Evolutionary conservation across 2,888 invertebrate genomes (phyloP), one percentile per base, ranked within the genome.

Genomic region (Thumatha senex): DNA sequence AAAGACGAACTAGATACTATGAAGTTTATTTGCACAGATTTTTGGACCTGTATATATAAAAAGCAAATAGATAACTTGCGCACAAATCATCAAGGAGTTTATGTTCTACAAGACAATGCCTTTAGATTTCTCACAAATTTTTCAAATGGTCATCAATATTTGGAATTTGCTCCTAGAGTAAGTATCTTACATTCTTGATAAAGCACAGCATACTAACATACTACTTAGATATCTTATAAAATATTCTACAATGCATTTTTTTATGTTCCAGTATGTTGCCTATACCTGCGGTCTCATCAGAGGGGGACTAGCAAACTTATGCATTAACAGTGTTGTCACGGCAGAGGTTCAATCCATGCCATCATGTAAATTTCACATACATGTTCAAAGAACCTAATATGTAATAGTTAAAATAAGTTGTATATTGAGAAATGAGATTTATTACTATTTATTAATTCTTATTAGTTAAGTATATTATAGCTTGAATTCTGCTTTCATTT

Each of bases 1-100:
- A 98, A 98, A 86, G 98, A 99, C 89, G 99, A 99, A 84, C 84
- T 99, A 48, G 99, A 99, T 74, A 97, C 97, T 30, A 97, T 99
- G 93, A 99, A 99, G 84, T 99, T 99, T 72, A 97, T 99, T 48
- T 99, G 99, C 80, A 99, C 99, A 49, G 99, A 99, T 78, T 98
- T 99, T 79, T 99, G 99, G 99, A 96, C 96, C n/a, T 95, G 97
- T 35, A 94, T 99, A 33, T 99, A 98, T 82, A 98, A 98, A 74
- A 99, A 99, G 82, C 99, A 99, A 91, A 98, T 99, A 49, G 99
- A 99, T 80, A 99, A 99, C 84, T 92, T 99, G 45, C 91, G 98
- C 62, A 99, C 99, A 18, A 99, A 99, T 86, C 99, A 99, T 83
- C 96, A 99, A 89, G 99, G 99, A 9, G 97, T 99, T 46, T 99